Conservation (phyloP, 2,797 vertebrate genomes). For the Loris lydekkerianus region DNA sequence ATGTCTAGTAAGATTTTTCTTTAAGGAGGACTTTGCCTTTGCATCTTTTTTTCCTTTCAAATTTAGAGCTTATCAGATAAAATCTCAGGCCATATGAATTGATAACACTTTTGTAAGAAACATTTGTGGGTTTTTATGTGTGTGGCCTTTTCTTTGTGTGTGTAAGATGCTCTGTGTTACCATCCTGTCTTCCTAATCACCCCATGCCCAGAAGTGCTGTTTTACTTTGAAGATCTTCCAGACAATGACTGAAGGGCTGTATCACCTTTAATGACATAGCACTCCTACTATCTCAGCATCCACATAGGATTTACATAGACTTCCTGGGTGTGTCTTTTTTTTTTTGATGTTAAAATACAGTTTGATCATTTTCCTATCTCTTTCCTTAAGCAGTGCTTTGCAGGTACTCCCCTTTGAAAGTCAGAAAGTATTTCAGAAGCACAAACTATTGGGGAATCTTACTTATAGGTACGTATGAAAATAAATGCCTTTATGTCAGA, state of each 20-base stretch:
- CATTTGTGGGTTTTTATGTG: not conserved
- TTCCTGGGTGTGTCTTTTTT: not conserved
- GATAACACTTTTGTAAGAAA: not conserved
- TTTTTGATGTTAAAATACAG: not conserved
- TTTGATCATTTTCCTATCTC: not conserved
- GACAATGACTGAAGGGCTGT: not conserved
- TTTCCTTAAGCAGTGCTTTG: constrained; percentile 32
- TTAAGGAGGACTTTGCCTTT: not conserved
- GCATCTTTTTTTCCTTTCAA: not conserved
- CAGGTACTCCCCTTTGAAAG: not conserved
- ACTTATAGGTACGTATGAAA: not conserved
- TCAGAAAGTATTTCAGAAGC: constrained; percentile 53
- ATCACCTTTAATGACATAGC: too few relatives aligned
- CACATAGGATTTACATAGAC: not conserved
- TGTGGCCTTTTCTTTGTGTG: not conserved
- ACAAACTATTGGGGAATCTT: constrained; percentile 21
- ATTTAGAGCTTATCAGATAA: not conserved
- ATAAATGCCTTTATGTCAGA: constrained; percentile 19
- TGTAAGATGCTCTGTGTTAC: not conserved
- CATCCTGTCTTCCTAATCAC: not conserved
- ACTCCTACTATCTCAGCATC: rapidly evolving
- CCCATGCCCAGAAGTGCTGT: not conserved
- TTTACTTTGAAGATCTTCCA: not conserved
- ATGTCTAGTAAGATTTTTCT: not conserved
- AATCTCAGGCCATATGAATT: not conserved